Evolutionary conservation across 1,140 invertebrate genomes (phyloP).

Genomic region (Macrotrachela quadricornifera): DNA sequence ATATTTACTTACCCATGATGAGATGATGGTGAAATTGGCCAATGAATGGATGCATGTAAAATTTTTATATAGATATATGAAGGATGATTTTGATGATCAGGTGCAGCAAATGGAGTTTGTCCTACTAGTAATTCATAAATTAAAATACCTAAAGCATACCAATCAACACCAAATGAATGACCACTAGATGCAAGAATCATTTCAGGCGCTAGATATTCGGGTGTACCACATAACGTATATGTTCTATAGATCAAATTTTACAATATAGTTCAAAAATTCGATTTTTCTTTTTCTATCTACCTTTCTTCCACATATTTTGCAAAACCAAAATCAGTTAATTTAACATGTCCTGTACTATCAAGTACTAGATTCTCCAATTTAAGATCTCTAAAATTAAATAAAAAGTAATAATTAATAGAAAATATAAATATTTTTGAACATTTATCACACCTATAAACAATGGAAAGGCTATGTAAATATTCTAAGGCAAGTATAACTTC

Average conservation of each 20-base stretch:
- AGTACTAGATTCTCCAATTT: slow-evolving; percentile 54
- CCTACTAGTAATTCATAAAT: slow-evolving; percentile 73
- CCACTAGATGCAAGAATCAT: slow-evolving; percentile 17
- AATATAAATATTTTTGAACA: no score
- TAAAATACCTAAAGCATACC: slow-evolving; percentile 84
- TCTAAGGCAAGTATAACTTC: slow-evolving; percentile 89
- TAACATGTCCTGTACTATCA: slow-evolving; percentile 86
- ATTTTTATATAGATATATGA: no score
- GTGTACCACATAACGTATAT: slow-evolving; percentile 89
- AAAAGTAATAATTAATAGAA: no score
- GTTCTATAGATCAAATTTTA: slow-evolving; percentile 42
- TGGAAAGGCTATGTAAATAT: slow-evolving; percentile 54
- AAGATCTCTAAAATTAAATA: neutral
- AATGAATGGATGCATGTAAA: no score
- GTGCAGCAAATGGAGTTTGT: slow-evolving; percentile 59
- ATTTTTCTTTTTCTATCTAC: neutral
- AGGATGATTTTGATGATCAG: slow-evolving; percentile 38
- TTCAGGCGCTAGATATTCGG: slow-evolving; percentile 43
- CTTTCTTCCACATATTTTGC: slow-evolving; percentile 59
- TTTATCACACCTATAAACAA: neutral
- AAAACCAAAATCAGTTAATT: slow-evolving; percentile 92
- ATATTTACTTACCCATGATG: no score
- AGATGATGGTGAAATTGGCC: no score
- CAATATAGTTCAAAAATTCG: no score
- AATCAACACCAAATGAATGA: slow-evolving; percentile 50